phyloP scores from a whole-genome alignment of 2,888 invertebrate genomes.

The Aquatica leii region DNA sequence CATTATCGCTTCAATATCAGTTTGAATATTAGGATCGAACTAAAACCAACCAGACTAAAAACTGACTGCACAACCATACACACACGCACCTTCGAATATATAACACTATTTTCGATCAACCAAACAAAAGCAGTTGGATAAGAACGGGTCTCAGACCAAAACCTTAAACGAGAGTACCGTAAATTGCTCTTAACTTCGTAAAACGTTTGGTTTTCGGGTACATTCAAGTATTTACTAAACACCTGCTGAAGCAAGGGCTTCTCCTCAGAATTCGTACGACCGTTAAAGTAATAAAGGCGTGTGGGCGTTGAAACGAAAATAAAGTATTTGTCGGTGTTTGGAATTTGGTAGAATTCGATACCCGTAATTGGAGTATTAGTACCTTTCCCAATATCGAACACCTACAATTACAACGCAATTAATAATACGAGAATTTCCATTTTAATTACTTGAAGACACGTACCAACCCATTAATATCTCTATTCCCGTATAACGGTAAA shows the following conservation, averaged over 20 bases:
- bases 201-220: conserved; percentile 72
- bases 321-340: conserved; percentile 76
- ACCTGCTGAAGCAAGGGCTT: conserved; percentile 81
- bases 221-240: conserved; percentile 78
- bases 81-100: conserved; percentile 75
- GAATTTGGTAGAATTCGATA: conserved; percentile 80
- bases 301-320: conserved; percentile 86
- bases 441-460: conserved; percentile 51
- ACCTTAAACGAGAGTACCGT: conserved; percentile 80
- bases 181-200: conserved; percentile 73
- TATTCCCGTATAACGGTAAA: conserved; percentile 75
- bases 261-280: conserved; percentile 77
- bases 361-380: conserved; percentile 85
- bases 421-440: not conserved
- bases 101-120: conserved; percentile 85
- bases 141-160: conserved; percentile 74
- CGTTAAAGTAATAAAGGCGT: conserved; percentile 88
- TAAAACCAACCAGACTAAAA: conserved; percentile 44
- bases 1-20: conserved; percentile 38
- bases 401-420: conserved; percentile 63
- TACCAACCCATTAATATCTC: conserved; percentile 81
- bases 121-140: conserved; percentile 85
- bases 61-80: not conserved
- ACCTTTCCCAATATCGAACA: conserved; percentile 87
- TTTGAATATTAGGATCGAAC: conserved; percentile 63